These are phyloP conservation scores for Eremobia ochroleuca DNA, from an alignment of 2,888 invertebrate genomes.

Conservation along the genomic window DNA sequence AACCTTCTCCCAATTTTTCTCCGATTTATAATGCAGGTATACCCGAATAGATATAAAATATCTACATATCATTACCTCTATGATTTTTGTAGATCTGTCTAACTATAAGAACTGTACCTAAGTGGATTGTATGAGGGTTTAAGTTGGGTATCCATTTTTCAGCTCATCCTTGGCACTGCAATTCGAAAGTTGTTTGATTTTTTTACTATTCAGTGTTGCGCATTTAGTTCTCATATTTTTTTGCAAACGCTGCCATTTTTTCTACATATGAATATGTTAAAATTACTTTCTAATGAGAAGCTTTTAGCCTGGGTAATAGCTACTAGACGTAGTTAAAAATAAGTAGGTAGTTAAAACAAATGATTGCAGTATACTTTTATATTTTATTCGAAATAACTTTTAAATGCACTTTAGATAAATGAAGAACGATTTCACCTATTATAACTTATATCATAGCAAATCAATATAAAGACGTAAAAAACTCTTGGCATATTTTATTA, in stretches of 20 bases:
- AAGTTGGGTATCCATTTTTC: constrained; percentile 28
- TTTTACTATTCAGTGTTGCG: background rate
- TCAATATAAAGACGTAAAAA: background rate
- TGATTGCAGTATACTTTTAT: background rate
- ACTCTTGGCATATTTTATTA: background rate
- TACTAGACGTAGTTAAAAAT: background rate
- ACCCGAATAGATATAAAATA: constrained; percentile 56
- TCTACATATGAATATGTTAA: background rate
- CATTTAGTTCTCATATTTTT: background rate
- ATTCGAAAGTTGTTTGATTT: constrained; percentile 1
- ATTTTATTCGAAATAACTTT: background rate
- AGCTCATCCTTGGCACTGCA: constrained; percentile 5
- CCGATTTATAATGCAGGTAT: constrained; percentile 27
- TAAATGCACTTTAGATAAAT: background rate
- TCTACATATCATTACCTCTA: constrained; percentile 71
- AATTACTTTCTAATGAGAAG: constrained; percentile 27
- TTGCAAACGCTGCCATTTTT: background rate
- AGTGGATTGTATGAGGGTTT: constrained; percentile 30
- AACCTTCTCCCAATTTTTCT: constrained; percentile 11
- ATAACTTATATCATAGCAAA: background rate
- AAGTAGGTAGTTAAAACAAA: background rate
- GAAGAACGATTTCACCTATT: background rate
- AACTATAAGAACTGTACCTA: constrained; percentile 44
- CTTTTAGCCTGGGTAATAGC: background rate
- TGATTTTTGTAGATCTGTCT: constrained; percentile 55